Evolutionary conservation across 2,113 vertebrate genomes (phyloP).

Genomic region (Chamaea fasciata): DNA sequence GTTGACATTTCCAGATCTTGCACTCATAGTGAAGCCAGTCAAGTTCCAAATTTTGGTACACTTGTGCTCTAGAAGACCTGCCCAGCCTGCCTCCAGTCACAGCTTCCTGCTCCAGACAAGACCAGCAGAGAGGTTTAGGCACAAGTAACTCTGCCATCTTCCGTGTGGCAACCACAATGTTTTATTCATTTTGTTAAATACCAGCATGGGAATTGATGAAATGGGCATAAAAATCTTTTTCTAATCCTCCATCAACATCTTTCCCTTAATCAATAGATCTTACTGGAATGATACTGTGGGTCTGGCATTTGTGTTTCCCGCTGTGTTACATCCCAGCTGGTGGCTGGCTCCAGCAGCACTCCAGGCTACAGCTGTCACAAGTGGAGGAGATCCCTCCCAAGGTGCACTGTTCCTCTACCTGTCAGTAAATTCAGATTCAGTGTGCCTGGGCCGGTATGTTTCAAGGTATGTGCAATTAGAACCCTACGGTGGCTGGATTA

Average conservation of each 20-base stretch:
- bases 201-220: not conserved
- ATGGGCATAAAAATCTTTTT: not conserved
- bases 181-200: not conserved
- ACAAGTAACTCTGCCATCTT: not conserved
- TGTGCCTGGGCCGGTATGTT: fast-evolving
- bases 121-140: not conserved
- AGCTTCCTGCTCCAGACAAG: not conserved
- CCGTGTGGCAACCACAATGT: fast-evolving
- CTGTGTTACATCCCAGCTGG: not conserved
- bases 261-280: fast-evolving
- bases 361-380: not conserved
- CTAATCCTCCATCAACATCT: not conserved
- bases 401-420: too few species aligned
- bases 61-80: not conserved
- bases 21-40: not conserved
- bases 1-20: not conserved
- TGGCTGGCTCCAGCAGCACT: fast-evolving
- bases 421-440: not conserved
- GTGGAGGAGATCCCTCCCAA: not conserved
- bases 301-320: fast-evolving
- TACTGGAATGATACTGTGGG: not conserved
- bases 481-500: not conserved
- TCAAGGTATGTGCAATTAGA: not conserved
- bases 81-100: not conserved
- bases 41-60: not conserved